phyloP scores from a whole-genome alignment of 1,140 invertebrate genomes.

The Diabrotica undecimpunctata region DNA sequence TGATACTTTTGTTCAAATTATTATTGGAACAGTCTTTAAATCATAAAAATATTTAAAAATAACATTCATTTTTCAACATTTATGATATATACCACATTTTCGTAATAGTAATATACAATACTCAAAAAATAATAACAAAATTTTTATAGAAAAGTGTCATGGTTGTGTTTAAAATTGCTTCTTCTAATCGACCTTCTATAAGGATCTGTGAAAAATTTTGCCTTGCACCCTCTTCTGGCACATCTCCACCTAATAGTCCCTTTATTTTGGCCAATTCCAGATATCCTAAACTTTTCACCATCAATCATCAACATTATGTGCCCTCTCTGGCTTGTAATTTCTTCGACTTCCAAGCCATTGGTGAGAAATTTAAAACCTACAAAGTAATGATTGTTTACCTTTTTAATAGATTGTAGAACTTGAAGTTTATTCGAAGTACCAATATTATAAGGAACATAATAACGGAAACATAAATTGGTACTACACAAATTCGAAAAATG shows the following conservation, averaged over 20 bases:
- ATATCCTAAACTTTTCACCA: background rate
- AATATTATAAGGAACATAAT: too few species aligned
- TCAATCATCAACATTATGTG: background rate
- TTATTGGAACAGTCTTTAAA: too few species aligned
- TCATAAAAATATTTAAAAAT: too few species aligned
- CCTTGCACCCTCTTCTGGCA: background rate
- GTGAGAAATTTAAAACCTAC: background rate
- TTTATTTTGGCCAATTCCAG: background rate
- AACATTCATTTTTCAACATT: too few species aligned
- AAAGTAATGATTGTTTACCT: background rate
- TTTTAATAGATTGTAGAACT: too few species aligned
- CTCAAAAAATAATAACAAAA: too few species aligned
- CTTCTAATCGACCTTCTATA: background rate
- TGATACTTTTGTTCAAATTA: too few species aligned
- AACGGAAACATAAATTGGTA: too few species aligned
- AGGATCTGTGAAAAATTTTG: background rate
- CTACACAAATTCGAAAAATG: too few species aligned
- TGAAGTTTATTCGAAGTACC: too few species aligned
- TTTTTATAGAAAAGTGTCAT: background rate
- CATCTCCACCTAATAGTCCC: constrained; percentile 1
- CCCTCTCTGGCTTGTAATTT: background rate
- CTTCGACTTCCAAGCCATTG: background rate
- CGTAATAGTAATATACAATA: too few species aligned
- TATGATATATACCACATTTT: too few species aligned
- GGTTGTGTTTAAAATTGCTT: background rate